phyloP scores from a whole-genome alignment of 2,113 vertebrate species.

The Danio rerio region GRCz12tu NC_133197.1:21127001-21127500 shows the following conservation, averaged over 20 bases:
- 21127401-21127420: slow-evolving; percentile 44
- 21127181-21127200: neutral
- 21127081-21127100: slow-evolving; percentile 65
- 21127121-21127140: slow-evolving; percentile 22
- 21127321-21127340: neutral
- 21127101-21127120: slow-evolving; percentile 62
- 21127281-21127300: slow-evolving; percentile 22
- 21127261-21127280: slow-evolving; percentile 11
- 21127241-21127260: slow-evolving; percentile 1
- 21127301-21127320: neutral
- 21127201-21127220: neutral
- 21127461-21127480: slow-evolving; percentile 79
- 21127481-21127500: slow-evolving; percentile 78
- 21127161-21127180: slow-evolving; percentile 21
- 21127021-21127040: slow-evolving; percentile 70
- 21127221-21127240: slow-evolving; percentile 4
- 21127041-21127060: slow-evolving; percentile 74
- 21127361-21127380: slow-evolving; percentile 23
- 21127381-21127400: slow-evolving; percentile 14
- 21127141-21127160: slow-evolving; percentile 28
- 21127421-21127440: neutral
- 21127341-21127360: slow-evolving; percentile 16
- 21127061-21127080: slow-evolving; percentile 68
- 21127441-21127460: slow-evolving; percentile 57
- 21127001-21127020: slow-evolving; percentile 67